A percentile compares a stretch with the other conserved stretches of the same genome.
Evolutionary conservation across 2,888 invertebrate species (phyloP).

Genomic region (Candidula unifasciata): DNA sequence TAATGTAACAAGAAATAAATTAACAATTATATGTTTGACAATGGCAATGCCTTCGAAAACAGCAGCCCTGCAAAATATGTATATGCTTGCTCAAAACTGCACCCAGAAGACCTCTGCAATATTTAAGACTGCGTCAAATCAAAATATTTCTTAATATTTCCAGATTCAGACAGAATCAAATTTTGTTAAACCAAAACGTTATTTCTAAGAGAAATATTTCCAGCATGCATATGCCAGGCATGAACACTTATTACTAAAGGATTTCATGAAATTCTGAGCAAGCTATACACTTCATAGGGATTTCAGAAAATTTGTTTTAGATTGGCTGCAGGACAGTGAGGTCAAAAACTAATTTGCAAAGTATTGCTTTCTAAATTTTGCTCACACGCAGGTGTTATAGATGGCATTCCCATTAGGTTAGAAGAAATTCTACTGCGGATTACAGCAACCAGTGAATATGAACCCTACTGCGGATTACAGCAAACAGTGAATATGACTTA

Average conservation of each 20-base stretch:
- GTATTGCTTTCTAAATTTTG: background rate
- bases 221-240: no score
- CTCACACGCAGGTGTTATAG: background rate
- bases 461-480: no score
- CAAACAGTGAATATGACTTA: no score
- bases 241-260: background rate
- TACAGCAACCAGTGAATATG: no score
- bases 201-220: background rate
- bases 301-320: background rate
- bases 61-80: no score
- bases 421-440: no score
- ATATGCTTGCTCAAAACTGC: slow-evolving; percentile 31
- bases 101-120: background rate
- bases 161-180: no score
- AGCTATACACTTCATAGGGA: background rate
- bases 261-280: slow-evolving; percentile 32
- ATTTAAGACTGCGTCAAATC: background rate
- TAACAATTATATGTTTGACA: background rate
- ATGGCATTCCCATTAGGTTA: no score
- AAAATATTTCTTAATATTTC: background rate
- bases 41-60: slow-evolving; percentile 22
- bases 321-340: background rate
- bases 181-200: no score
- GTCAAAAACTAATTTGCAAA: slow-evolving; percentile 8
- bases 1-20: background rate